phyloP scores from a whole-genome alignment of 2,113 vertebrate species.

The Nansenia antarctica region DNA sequence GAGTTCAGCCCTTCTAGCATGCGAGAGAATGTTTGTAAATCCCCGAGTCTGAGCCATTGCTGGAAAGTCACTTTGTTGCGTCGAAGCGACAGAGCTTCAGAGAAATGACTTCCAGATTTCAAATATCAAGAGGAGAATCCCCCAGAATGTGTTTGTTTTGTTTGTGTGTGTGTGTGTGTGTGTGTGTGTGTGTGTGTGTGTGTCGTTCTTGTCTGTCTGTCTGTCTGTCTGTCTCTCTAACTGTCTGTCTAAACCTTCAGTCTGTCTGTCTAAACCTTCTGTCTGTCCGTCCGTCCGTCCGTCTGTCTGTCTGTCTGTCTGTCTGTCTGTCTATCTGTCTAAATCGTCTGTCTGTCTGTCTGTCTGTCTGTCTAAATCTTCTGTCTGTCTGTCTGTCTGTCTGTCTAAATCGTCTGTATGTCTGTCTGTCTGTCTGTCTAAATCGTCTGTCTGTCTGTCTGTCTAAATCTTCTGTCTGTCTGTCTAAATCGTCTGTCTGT shows the following conservation, averaged over 20 bases:
- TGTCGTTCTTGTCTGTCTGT: neutral
- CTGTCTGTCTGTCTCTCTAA: neutral
- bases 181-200: slow-evolving; percentile 8
- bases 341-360: too few relatives aligned
- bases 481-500: too few relatives aligned
- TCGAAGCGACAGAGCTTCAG: neutral
- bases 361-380: too few relatives aligned
- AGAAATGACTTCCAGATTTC: neutral
- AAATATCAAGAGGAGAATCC: neutral
- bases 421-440: too few relatives aligned
- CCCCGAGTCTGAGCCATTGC: neutral
- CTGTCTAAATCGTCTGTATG: too few relatives aligned
- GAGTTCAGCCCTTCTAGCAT: slow-evolving; percentile 56
- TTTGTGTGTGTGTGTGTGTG: neutral
- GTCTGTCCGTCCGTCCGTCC: too few relatives aligned
- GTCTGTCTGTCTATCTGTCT: too few relatives aligned
- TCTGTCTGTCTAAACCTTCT: too few relatives aligned
- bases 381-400: too few relatives aligned
- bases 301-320: too few relatives aligned
- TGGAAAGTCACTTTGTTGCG: neutral
- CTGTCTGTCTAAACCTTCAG: slow-evolving; percentile 34
- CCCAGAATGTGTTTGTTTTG: neutral
- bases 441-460: too few relatives aligned
- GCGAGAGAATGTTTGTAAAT: slow-evolving; percentile 8
- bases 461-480: too few relatives aligned